phyloP scores from a whole-genome alignment of 2,888 invertebrate species.

The Scaptomyza reducta region DNA sequence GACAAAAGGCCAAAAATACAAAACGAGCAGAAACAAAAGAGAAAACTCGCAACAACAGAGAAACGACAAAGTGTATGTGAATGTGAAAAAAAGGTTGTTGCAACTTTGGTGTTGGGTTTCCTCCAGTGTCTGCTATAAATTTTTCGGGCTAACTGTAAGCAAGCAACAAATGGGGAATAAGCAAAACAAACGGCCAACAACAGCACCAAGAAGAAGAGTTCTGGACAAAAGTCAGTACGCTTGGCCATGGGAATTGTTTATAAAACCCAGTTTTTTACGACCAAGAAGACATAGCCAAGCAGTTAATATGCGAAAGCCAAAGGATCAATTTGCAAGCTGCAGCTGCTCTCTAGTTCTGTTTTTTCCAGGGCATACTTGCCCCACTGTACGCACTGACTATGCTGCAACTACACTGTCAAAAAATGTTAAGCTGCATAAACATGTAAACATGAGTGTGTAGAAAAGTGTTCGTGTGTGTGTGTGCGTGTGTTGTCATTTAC shows the following conservation, averaged over 20 bases:
- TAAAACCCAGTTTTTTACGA: slow-evolving; percentile 53
- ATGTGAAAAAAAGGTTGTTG: slow-evolving; percentile 42
- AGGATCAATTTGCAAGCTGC: slow-evolving; percentile 60
- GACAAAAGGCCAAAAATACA: slow-evolving; percentile 71
- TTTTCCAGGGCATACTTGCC: slow-evolving; percentile 3
- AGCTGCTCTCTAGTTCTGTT: slow-evolving; percentile 9
- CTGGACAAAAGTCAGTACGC: slow-evolving; percentile 50
- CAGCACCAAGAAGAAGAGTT: slow-evolving; percentile 21
- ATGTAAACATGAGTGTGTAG: slow-evolving; percentile 34
- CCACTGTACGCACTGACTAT: slow-evolving; percentile 37
- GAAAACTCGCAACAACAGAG: slow-evolving; percentile 3
- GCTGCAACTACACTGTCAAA: slow-evolving; percentile 62
- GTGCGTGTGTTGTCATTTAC: slow-evolving; percentile 44
- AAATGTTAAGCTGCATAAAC: slow-evolving; percentile 66
- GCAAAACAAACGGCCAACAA: slow-evolving; percentile 68
- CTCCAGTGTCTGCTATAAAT: slow-evolving; percentile 60
- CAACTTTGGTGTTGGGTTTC: slow-evolving; percentile 53
- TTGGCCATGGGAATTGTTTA: slow-evolving; percentile 43
- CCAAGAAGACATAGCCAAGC: slow-evolving; percentile 52
- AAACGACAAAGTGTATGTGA: slow-evolving; percentile 20
- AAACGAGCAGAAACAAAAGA: slow-evolving; percentile 42
- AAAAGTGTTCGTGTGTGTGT: background rate
- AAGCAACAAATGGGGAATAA: slow-evolving; percentile 77
- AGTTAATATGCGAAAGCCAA: slow-evolving; percentile 52
- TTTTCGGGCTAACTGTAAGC: slow-evolving; percentile 56